Conservation (phyloP, 2,888 invertebrate species). For the Calliphora vomitoria region DNA sequence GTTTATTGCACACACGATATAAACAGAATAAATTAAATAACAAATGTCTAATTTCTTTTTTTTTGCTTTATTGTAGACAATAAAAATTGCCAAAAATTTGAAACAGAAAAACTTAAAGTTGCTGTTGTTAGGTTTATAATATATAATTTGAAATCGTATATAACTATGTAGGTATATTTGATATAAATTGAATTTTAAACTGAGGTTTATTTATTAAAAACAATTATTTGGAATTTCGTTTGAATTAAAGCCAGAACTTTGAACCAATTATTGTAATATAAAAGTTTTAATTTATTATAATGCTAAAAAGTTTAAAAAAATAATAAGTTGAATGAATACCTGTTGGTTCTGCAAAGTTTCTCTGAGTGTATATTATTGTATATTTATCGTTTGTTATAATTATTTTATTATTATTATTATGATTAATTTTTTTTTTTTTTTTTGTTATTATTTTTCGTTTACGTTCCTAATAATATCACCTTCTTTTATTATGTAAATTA, state of each 20-base stretch:
- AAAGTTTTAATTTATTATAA: not conserved
- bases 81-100: slow-evolving; percentile 58
- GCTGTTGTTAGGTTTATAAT: not conserved
- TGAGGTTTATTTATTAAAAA: too few species aligned
- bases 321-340: slow-evolving; percentile 74
- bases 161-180: not conserved
- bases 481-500: slow-evolving; percentile 42
- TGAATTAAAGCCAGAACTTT: not conserved
- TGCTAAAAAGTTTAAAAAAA: slow-evolving; percentile 6
- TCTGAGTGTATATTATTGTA: slow-evolving; percentile 75
- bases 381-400: slow-evolving; percentile 56
- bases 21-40: slow-evolving; percentile 64
- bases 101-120: slow-evolving; percentile 27
- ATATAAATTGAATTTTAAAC: too few species aligned
- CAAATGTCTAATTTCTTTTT: slow-evolving; percentile 63
- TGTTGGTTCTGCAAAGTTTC: slow-evolving; percentile 82
- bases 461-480: slow-evolving; percentile 29
- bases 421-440: slow-evolving; percentile 12
- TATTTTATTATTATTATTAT: slow-evolving; percentile 44
- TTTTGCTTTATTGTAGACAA: slow-evolving; percentile 58
- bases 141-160: not conserved
- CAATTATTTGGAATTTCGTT: too few species aligned
- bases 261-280: slow-evolving; percentile 17
- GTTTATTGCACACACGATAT: slow-evolving; percentile 39
- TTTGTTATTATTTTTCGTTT: slow-evolving; percentile 5